These are phyloP conservation scores for Rhizomys pruinosus DNA, from an alignment of 2,113 vertebrate species.

Conservation along the genomic window DNA sequence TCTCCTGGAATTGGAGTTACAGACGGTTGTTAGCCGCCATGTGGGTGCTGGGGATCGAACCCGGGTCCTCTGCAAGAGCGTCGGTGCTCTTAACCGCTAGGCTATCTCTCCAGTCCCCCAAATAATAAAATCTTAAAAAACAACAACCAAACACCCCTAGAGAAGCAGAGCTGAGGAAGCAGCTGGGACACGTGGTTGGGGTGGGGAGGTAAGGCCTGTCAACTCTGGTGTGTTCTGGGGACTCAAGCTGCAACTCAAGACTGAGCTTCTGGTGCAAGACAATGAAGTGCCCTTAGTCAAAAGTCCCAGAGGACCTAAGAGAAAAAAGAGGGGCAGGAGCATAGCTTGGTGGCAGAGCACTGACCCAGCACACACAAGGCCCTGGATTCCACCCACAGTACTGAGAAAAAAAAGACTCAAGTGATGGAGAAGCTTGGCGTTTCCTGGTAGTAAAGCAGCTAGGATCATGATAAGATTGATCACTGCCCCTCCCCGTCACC, in stretches of 20 bases:
- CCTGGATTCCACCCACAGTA: background rate
- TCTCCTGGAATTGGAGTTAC: too few species aligned
- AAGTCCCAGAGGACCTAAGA: background rate
- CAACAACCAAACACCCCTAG: too few species aligned
- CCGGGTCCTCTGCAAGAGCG: too few species aligned
- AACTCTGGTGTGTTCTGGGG: background rate
- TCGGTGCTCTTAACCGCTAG: too few species aligned
- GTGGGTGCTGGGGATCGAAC: too few species aligned
- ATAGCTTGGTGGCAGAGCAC: background rate
- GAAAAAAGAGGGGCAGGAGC: background rate
- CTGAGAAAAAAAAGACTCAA: background rate
- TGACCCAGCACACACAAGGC: too few species aligned
- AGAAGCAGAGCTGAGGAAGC: background rate
- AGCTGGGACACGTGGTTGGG: background rate
- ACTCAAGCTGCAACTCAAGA: background rate
- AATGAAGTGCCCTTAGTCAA: background rate
- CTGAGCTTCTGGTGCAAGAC: background rate
- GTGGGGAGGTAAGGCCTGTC: background rate
- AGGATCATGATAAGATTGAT: background rate
- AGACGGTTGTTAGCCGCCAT: too few species aligned
- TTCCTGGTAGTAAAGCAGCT: background rate
- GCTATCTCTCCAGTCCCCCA: too few species aligned
- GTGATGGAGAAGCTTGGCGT: background rate
- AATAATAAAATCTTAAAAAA: too few species aligned
- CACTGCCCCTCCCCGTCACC: background rate